Percentiles rank a stretch among this genome's conserved stretches.
phyloP scores from a whole-genome alignment of 2,888 invertebrate genomes.

The Cryptophagus acutangulus region DNA sequence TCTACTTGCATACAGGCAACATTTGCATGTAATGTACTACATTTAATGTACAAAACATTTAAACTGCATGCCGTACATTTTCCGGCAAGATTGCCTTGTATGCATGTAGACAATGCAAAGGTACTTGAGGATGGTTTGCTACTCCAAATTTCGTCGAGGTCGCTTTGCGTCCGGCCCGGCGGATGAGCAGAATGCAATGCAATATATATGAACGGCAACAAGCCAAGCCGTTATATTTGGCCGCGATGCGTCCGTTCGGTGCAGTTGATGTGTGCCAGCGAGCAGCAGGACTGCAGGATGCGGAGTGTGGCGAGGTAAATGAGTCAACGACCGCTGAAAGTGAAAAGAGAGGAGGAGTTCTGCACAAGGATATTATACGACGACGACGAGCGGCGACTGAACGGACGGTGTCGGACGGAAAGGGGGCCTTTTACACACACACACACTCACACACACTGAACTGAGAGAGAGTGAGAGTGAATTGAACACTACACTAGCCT shows the following conservation, averaged over 20 bases:
- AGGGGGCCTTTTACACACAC: no score
- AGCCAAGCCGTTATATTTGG: constrained; percentile 26
- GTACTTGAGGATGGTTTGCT: no score
- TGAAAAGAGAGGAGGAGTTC: constrained; percentile 42
- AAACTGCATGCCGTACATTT: no score
- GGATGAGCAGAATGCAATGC: constrained; percentile 1
- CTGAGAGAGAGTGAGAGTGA: constrained; percentile 6
- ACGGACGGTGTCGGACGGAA: no score
- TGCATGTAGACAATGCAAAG: no score
- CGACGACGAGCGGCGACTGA: constrained; percentile 1
- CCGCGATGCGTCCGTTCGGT: constrained; percentile 23
- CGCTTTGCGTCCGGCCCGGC: constrained; percentile 19
- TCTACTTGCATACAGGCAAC: no score
- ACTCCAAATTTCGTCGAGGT: constrained; percentile 17
- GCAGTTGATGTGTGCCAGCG: constrained; percentile 30
- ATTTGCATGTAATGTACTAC: no score
- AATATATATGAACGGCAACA: constrained; percentile 15
- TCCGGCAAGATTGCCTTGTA: no score
- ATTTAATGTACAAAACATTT: no score
- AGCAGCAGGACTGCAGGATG: constrained; percentile 22
- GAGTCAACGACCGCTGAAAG: constrained; percentile 43
- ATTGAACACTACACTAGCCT: background rate
- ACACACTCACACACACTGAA: no score
- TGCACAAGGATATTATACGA: constrained; percentile 34
- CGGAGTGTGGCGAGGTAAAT: constrained; percentile 12